phyloP scores from a whole-genome alignment of 1,140 invertebrate species.

The Colletes gigas region DNA sequence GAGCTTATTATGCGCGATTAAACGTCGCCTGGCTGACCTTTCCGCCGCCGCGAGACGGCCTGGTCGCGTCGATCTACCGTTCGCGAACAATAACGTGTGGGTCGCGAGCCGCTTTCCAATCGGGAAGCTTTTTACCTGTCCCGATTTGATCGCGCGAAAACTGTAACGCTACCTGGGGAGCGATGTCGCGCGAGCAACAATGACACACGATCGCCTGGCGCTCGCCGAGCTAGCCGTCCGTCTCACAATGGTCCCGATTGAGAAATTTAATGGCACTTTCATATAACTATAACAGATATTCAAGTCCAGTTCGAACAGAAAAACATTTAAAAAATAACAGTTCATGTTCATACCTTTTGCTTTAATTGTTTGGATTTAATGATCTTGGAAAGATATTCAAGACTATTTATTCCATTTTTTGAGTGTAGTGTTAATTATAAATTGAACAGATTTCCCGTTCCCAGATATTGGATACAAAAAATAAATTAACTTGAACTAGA shows the following conservation, averaged over 20 bases:
- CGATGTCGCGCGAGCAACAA: slow-evolving; percentile 1
- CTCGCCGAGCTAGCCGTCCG: background rate
- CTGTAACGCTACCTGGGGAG: slow-evolving; percentile 1
- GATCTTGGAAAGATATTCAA: no score
- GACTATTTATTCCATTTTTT: no score
- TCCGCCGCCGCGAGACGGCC: slow-evolving; percentile 10
- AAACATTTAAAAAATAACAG: no score
- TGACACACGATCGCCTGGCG: background rate
- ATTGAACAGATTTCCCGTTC: no score
- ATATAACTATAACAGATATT: no score
- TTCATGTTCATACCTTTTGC: no score
- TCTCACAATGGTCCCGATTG: background rate
- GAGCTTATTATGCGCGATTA: slow-evolving; percentile 42
- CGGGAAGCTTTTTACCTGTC: background rate
- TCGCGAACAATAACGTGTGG: slow-evolving; percentile 45
- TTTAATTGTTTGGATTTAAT: no score
- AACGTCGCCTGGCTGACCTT: slow-evolving; percentile 45
- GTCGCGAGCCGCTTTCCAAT: slow-evolving; percentile 33
- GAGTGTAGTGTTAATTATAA: no score
- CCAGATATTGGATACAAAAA: no score
- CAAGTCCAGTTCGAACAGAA: no score
- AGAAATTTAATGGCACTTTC: no score
- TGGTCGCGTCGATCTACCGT: background rate
- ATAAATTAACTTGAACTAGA: no score
- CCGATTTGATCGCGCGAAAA: slow-evolving; percentile 30